These are phyloP conservation scores for Periophthalmodon schlosseri DNA, from an alignment of 2,113 vertebrate species.

Conservation along the genomic window DNA sequence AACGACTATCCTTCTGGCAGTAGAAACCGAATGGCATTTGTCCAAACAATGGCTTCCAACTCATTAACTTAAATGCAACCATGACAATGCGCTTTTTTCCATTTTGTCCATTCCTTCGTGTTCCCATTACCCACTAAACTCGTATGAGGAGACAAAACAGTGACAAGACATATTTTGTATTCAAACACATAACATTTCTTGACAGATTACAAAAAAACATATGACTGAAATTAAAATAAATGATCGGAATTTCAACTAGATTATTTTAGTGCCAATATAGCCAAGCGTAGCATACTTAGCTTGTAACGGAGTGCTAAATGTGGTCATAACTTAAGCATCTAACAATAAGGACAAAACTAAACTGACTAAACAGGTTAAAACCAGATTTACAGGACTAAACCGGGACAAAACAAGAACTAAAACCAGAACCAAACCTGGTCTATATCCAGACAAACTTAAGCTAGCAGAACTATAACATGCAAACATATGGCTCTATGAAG, in stretches of 20 bases:
- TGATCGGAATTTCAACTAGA: background rate
- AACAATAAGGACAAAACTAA: background rate
- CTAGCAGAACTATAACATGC: too few species aligned
- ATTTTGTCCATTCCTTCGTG: background rate
- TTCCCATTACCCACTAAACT: background rate
- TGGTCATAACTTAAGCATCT: background rate
- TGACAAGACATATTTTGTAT: background rate
- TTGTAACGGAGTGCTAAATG: background rate
- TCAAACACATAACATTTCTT: background rate
- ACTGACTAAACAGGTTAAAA: background rate
- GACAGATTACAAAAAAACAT: background rate
- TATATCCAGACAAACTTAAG: too few species aligned
- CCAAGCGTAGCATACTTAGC: background rate
- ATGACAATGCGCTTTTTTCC: conserved; percentile 1
- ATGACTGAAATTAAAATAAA: background rate
- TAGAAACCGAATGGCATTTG: background rate
- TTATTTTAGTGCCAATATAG: background rate
- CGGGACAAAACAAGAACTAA: too few species aligned
- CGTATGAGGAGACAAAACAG: background rate
- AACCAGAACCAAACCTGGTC: too few species aligned
- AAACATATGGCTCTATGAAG: too few species aligned
- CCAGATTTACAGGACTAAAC: background rate
- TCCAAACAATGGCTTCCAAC: conserved; percentile 2
- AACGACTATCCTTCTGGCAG: background rate
- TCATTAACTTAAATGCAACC: background rate